Evolutionary conservation across 1,140 invertebrate species (phyloP), one percentile per base, ranked within the genome.

Genomic region (Penaeus chinensis): DNA sequence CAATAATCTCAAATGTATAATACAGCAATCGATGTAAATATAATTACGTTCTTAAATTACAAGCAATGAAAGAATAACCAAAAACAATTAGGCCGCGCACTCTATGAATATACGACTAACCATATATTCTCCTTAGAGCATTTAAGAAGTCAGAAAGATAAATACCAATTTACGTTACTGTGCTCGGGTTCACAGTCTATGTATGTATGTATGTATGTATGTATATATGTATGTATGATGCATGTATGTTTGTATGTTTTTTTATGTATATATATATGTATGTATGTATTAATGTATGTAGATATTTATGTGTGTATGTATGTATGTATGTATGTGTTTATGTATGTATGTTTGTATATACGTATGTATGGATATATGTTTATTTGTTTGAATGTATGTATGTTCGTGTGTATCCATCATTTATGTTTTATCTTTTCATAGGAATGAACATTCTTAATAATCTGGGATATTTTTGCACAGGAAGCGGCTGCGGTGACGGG

Each of bases 391-490:
- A 11, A 11, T 81, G 42, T 60, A 11, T 81, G 42, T 60, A 54
- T 83, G 27, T 82, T 20, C 32, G 60, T 63, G 32, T 47, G 47
- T 74, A n/a, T 74, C 37, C 60, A n/a, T 54, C 10, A 47, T 42
- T 60, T 19, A 22, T 24, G 13, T 20, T 22, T 24, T 22, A 13
- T 79, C 7, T 79, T 20, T 54, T 22, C 22, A 22, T 78, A 22
- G 11, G 47, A 5, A 27, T 78, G 76, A 42, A 42, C 37, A 8
- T 8, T 42, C 37, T 42, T 54, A 16, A 54, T 54, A 54, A 54
- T 54, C 11, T 13, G 54, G n/a, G 4, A 32, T 37, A 20, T 27
- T 74, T 19, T 27, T 32, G 32, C 37, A 24, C 91, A 94, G 93
- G 78, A n/a, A 82, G 88, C 69, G 83, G 71, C n/a, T 86, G 83